Conservation (phyloP, 2,888 invertebrate genomes). For the Mythimna loreyi region DNA sequence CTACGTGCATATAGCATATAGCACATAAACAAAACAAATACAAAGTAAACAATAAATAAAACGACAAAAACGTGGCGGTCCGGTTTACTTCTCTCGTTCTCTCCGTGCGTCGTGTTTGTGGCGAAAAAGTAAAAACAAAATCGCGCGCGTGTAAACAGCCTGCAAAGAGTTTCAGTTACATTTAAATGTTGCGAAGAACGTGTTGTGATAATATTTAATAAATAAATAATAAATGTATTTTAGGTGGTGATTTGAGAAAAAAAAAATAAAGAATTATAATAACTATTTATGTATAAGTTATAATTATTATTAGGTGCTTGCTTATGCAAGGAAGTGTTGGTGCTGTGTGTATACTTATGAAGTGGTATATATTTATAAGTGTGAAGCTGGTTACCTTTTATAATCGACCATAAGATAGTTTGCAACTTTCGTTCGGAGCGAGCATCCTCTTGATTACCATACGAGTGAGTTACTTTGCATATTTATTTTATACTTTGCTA, state of each 20-base stretch:
- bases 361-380: constrained; percentile 16
- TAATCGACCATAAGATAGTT: constrained; percentile 46
- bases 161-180: constrained; percentile 63
- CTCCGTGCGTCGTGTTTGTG: constrained; percentile 70
- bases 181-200: constrained; percentile 49
- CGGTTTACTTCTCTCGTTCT: constrained; percentile 78
- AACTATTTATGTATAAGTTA: background rate
- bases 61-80: constrained; percentile 76
- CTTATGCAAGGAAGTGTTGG: constrained; percentile 23
- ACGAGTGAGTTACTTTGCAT: constrained; percentile 60
- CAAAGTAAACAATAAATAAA: constrained; percentile 76
- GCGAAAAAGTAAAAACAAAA: constrained; percentile 73
- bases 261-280: background rate
- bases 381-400: constrained; percentile 7
- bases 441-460: constrained; percentile 50
- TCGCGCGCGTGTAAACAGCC: constrained; percentile 57
- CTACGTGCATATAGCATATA: constrained; percentile 68
- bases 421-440: constrained; percentile 53
- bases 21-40: constrained; percentile 70
- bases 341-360: constrained; percentile 25
- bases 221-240: background rate
- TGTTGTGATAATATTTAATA: constrained; percentile 25
- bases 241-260: constrained; percentile 15
- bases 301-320: background rate
- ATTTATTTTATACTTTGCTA: constrained; percentile 30